Evolutionary conservation across 2,797 vertebrate species (phyloP), one percentile per base, ranked within the genome.

Genomic region (Crocodylus rhombifer): DNA sequence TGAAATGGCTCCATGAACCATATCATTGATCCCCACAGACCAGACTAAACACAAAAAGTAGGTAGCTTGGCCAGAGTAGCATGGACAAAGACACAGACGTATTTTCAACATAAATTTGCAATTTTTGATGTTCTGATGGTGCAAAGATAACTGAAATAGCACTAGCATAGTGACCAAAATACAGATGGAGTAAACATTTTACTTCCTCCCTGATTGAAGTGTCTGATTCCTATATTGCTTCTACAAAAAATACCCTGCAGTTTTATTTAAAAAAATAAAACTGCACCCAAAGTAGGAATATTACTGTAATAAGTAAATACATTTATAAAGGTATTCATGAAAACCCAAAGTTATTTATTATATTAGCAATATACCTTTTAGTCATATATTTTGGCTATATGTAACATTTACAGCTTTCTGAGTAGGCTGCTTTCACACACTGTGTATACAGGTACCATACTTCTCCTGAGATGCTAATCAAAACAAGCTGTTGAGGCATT

Each of bases 341-440:
- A 86, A 92, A 82, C 4, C 67, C 15, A 89, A 7, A 16, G 73
- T 83, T 88, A 63, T 92, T 90, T 90, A 56, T 90, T 51, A 25
- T 77, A 82, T 82, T 86, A 58, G 28, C 6, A 58, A 3, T n/a
- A 57, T 2, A 1, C 58, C 76, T 80, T 94, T 93, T 91, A 74
- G 90, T 90, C 26, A 36, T 83, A 51, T 51, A 51, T 13, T 93
- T 51, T 64, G 42, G 61, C 76, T 84, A n/a, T 21, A 51, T 42
- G 82, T 89, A 60, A 86, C 60, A 71, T 87, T 81, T 86, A 84
- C 69, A 65, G 58, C 60, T 26, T 64, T 77, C 14, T 60, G 80
- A 36, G 4, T 87, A 95, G 91, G 77, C 78, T 77, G 90, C 77
- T n/a, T 92, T 88, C 83, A 42, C 36, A 90, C 82, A 77, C 1